Evolutionary conservation across 2,888 invertebrate species (phyloP), one percentile per base, ranked within the genome.

Genomic region (Drosophila conformis): DNA sequence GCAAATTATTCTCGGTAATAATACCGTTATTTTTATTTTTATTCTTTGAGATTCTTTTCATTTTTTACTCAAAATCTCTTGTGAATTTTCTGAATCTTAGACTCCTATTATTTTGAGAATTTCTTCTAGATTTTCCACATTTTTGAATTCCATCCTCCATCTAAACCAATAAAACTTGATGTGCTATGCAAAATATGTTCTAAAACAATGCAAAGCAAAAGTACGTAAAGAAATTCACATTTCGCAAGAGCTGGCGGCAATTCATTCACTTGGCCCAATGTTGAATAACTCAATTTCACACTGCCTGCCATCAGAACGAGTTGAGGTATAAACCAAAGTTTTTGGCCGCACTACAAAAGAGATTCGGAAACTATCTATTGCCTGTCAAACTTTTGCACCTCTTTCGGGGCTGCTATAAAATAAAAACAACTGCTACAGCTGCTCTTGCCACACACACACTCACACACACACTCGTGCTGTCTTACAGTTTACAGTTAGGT

Each of bases 371-470:
- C 75, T 78, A 79, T 78, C 79, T 79, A 75, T 75, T 64, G 79
- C 68, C 67, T 78, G 79, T 78, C 79, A 75, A 79, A 78, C 64
- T 79, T 78, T 65, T 57, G 58, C 53, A 78, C 66, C 60, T 73
- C 63, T 56, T 51, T 68, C 18, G 29, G n/a, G 31, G n/a, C 33
- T 57, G 35, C 49, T 42, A 33, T 70, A 57, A 25, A 46, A 51
- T 33, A 33, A 21, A 8, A 76, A 49, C 25, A 64, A 27, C 11
- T 25, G 59, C 46, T 53, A 56, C 51, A 62, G n/a, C 63, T 54
- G 6, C 21, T 38, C 46, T 46, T 46, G 53, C 62, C 11, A 59
- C 35, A 40, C 57, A 56, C 35, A 75, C 29, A 56, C 29, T 29
- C 11, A 38, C 18, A 52, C 33, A 60, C 42, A 33, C n/a, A 10